Conservation (phyloP, 2,113 vertebrate genomes). For the Oreochromis niloticus region DNA sequence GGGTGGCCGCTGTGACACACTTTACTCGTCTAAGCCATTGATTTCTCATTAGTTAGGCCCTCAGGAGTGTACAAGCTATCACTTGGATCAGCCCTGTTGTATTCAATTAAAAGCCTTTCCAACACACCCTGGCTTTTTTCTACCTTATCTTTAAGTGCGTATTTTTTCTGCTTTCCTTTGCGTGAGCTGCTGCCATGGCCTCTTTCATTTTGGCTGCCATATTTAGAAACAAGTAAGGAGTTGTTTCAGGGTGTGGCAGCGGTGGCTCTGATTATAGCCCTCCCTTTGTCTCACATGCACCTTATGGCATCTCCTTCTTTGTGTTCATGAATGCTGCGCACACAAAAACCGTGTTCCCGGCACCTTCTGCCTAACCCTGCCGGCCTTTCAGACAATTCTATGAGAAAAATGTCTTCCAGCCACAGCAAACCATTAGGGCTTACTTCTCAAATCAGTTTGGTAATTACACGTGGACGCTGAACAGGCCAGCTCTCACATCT, state of each 20-base stretch:
- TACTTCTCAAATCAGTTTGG: constrained; percentile 35
- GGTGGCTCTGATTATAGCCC: constrained; percentile 20
- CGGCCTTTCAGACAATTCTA: neutral
- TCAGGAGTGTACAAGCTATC: constrained; percentile 22
- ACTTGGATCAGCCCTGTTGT: constrained; percentile 41
- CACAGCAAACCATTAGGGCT: neutral
- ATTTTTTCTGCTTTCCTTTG: neutral
- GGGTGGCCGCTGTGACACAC: constrained; percentile 1
- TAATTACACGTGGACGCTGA: constrained; percentile 27
- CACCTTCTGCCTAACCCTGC: neutral
- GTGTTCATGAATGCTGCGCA: neutral
- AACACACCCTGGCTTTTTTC: neutral
- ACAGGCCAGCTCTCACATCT: neutral
- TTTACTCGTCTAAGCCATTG: constrained; percentile 48
- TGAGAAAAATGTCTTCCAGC: neutral
- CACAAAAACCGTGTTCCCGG: neutral
- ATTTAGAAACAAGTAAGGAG: constrained; percentile 25
- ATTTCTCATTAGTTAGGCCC: constrained; percentile 56
- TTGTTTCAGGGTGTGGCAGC: constrained; percentile 30
- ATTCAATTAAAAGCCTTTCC: constrained; percentile 44
- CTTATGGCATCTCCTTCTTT: neutral
- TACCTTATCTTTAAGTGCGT: neutral
- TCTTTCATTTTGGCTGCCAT: neutral
- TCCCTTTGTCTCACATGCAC: neutral
- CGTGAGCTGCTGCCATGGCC: neutral